A percentile compares a stretch with the other conserved stretches of the same genome.
phyloP scores from a whole-genome alignment of 2,888 invertebrate species.

The Hesperia comma region DNA sequence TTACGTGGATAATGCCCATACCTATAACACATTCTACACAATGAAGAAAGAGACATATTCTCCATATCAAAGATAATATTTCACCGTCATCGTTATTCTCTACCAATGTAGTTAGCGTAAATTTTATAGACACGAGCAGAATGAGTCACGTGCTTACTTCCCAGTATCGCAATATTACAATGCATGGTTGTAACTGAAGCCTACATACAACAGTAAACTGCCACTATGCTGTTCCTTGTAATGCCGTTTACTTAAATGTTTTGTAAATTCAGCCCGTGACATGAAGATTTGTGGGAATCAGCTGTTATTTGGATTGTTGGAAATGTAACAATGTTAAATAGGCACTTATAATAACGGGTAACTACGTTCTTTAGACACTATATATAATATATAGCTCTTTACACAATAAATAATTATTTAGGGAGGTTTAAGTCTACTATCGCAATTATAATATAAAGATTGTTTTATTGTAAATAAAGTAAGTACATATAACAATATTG shows the following conservation, averaged over 20 bases:
- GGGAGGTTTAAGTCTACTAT: too few species aligned
- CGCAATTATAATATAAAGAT: too few species aligned
- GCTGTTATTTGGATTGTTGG: background rate
- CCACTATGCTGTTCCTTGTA: slow-evolving; percentile 7
- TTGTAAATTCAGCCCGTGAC: slow-evolving; percentile 10
- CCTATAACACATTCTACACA: too few species aligned
- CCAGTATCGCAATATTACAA: slow-evolving; percentile 24
- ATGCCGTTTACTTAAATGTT: background rate
- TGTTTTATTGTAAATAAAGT: too few species aligned
- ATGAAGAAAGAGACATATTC: too few species aligned
- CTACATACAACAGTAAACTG: slow-evolving; percentile 18
- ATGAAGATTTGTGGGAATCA: background rate
- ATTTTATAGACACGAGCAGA: slow-evolving; percentile 19
- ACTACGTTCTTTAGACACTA: too few species aligned
- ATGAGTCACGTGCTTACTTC: slow-evolving; percentile 26
- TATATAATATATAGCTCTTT: too few species aligned
- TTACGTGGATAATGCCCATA: too few species aligned
- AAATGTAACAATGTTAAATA: background rate
- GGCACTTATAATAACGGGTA: too few species aligned
- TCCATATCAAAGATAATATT: background rate
- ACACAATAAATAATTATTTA: too few species aligned
- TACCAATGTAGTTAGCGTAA: background rate
- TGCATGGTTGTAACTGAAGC: slow-evolving; percentile 5
- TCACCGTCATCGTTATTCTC: background rate
- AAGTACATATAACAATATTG: too few species aligned